phyloP scores from a whole-genome alignment of 2,888 invertebrate genomes.

The Callosobruchus maculatus region DNA sequence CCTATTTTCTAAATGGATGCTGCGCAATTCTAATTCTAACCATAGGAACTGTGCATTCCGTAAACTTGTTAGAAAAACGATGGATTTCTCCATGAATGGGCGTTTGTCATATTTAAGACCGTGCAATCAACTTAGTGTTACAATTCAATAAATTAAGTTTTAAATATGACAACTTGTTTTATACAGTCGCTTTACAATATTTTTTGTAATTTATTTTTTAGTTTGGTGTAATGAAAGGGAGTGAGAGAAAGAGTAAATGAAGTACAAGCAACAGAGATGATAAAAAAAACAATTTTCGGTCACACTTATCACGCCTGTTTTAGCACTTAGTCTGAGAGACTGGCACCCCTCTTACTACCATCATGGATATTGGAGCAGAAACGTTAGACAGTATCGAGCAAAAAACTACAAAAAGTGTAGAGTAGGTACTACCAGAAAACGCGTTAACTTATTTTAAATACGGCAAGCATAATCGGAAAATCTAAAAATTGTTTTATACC shows the following conservation, averaged over 20 bases:
- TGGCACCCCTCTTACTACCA: background rate
- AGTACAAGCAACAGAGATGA: conserved; percentile 10
- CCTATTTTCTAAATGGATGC: background rate
- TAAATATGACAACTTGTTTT: conserved; percentile 16
- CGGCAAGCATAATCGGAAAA: too few relatives aligned
- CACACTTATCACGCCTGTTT: background rate
- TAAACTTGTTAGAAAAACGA: background rate
- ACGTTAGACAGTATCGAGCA: background rate
- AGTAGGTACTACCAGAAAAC: too few relatives aligned
- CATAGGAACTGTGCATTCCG: background rate
- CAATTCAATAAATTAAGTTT: conserved; percentile 9
- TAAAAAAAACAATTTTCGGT: background rate
- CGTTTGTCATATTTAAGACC: conserved; percentile 16
- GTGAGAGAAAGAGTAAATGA: conserved; percentile 5
- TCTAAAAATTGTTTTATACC: too few relatives aligned
- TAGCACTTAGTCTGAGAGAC: background rate
- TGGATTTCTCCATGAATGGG: background rate
- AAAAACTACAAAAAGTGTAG: background rate
- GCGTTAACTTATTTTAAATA: too few relatives aligned
- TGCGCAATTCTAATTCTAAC: background rate
- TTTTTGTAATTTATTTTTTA: conserved; percentile 4
- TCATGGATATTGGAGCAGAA: background rate
- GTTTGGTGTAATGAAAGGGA: background rate
- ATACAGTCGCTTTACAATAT: conserved; percentile 3
- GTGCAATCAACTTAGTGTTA: conserved; percentile 13